These are phyloP conservation scores for Lagodon rhomboides DNA, from an alignment of 2,797 vertebrate genomes.

Conservation along the genomic window DNA sequence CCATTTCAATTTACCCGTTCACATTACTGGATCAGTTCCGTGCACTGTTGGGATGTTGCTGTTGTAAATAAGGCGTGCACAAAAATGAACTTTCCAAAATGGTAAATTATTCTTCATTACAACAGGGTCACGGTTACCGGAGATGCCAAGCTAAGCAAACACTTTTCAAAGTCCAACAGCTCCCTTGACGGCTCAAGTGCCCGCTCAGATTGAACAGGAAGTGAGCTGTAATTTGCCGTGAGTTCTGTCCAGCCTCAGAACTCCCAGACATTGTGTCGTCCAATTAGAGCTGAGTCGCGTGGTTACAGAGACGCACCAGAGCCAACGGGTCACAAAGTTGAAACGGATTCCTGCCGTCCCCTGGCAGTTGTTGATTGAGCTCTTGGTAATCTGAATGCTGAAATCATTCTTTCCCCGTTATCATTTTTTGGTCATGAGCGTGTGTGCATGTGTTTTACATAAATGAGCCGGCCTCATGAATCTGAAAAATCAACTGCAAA, in stretches of 20 bases:
- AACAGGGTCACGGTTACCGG: conserved; percentile 71
- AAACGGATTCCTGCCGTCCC: conserved; percentile 77
- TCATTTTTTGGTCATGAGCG: conserved; percentile 49
- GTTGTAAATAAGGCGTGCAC: conserved; percentile 73
- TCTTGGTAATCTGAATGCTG: conserved; percentile 67
- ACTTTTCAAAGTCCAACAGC: conserved; percentile 82
- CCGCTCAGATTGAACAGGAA: conserved; percentile 81
- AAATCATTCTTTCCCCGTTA: conserved; percentile 63
- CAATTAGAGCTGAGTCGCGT: conserved; percentile 79
- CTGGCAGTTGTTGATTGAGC: conserved; percentile 77
- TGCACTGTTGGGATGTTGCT: conserved; percentile 49
- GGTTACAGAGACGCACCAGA: conserved; percentile 60
- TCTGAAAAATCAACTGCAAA: conserved; percentile 66
- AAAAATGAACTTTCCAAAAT: conserved; percentile 64
- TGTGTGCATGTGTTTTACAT: conserved; percentile 68
- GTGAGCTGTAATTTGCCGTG: conserved; percentile 83
- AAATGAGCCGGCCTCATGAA: conserved; percentile 55
- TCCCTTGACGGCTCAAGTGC: conserved; percentile 78
- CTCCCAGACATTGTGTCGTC: conserved; percentile 81
- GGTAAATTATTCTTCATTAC: conserved; percentile 78
- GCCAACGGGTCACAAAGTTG: conserved; percentile 77
- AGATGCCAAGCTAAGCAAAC: conserved; percentile 83
- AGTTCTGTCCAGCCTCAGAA: conserved; percentile 83
- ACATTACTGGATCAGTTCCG: conserved; percentile 43
- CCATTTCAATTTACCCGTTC: conserved; percentile 47